These are phyloP conservation scores for Microtus richardsoni DNA, from an alignment of 2,113 vertebrate species.

Conservation along the genomic window DNA sequence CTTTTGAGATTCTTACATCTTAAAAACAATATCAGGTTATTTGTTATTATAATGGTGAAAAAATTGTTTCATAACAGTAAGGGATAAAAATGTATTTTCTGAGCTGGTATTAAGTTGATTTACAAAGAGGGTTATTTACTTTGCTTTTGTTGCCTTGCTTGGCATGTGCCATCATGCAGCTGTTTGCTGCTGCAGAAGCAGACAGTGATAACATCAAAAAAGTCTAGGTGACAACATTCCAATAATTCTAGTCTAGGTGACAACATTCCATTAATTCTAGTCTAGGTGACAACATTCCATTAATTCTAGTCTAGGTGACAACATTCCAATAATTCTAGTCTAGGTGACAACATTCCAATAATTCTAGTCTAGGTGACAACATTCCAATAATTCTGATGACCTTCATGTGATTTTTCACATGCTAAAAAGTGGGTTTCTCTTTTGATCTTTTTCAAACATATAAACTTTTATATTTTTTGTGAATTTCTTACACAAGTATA, in stretches of 20 bases:
- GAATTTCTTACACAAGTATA: background rate
- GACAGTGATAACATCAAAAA: background rate
- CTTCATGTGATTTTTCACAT: background rate
- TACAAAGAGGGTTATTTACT: background rate
- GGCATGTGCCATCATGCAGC: background rate
- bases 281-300: too few species aligned
- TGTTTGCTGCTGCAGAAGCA: background rate
- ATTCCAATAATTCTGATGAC: background rate
- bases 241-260: too few species aligned
- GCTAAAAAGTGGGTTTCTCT: background rate
- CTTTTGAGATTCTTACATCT: background rate
- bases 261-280: too few species aligned
- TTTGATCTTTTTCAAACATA: background rate
- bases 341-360: too few species aligned
- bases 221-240: background rate
- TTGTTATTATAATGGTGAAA: background rate
- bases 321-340: too few species aligned
- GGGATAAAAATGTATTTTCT: background rate
- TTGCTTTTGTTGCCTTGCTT: background rate
- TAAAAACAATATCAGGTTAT: background rate
- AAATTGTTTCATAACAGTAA: conserved; percentile 14
- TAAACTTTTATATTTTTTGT: background rate
- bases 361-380: too few species aligned
- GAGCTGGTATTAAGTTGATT: background rate
- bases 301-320: too few species aligned